Evolutionary conservation across 2,888 invertebrate species (phyloP).

Genomic region (Agrochola macilenta): DNA sequence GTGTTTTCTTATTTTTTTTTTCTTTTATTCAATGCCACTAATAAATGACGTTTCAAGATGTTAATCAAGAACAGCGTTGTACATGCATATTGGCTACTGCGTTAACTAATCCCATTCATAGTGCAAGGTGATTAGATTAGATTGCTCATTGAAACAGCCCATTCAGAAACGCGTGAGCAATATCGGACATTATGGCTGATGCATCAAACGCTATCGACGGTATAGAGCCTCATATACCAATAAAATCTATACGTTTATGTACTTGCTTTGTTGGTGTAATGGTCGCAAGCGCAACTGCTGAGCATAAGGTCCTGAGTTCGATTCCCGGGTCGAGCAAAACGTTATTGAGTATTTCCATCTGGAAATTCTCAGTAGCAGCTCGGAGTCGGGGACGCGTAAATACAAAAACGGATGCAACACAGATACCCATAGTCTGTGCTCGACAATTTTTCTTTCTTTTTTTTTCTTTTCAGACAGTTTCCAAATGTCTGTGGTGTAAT

Average conservation of each 20-base stretch:
- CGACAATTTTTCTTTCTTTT: too few relatives aligned
- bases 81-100: not conserved
- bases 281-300: not conserved
- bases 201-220: too few relatives aligned
- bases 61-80: not conserved
- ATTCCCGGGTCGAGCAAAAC: not conserved
- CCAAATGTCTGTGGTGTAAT: too few relatives aligned
- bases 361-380: not conserved
- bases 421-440: too few relatives aligned
- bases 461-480: too few relatives aligned
- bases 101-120: not conserved
- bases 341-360: not conserved
- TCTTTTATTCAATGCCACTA: not conserved
- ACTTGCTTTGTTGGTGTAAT: not conserved
- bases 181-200: not conserved
- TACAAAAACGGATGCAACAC: too few relatives aligned
- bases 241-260: not conserved
- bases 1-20: not conserved
- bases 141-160: not conserved
- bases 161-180: slow-evolving; percentile 10
- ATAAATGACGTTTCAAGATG: not conserved
- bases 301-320: not conserved
- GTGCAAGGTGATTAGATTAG: slow-evolving; percentile 4
- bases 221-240: not conserved
- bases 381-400: too few relatives aligned